phyloP scores from a whole-genome alignment of 2,888 invertebrate genomes.

The Trichogramma evanescens region DNA sequence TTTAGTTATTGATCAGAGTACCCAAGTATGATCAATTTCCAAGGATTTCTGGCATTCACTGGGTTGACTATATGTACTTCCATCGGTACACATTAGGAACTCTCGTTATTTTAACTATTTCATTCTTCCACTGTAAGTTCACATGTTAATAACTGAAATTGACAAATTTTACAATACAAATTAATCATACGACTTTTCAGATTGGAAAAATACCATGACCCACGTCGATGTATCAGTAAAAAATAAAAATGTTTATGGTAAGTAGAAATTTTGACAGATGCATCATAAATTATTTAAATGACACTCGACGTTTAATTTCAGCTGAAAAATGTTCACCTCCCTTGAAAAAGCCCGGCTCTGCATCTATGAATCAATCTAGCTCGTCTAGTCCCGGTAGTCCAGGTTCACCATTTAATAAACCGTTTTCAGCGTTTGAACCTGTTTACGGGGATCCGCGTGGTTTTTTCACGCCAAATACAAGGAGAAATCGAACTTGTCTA shows the following conservation, averaged over 20 bases:
- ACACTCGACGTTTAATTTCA: slow-evolving; percentile 15
- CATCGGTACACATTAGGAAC: slow-evolving; percentile 41
- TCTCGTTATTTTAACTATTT: slow-evolving; percentile 33
- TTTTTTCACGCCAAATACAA: slow-evolving; percentile 32
- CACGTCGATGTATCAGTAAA: slow-evolving; percentile 38
- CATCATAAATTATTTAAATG: slow-evolving; percentile 1
- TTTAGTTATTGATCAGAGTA: slow-evolving; percentile 38
- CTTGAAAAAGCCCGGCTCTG: slow-evolving; percentile 34
- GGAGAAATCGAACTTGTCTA: slow-evolving; percentile 28
- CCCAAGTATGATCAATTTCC: slow-evolving; percentile 37
- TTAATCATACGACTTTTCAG: slow-evolving; percentile 24
- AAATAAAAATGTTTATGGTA: slow-evolving; percentile 40
- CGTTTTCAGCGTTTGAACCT: slow-evolving; percentile 39
- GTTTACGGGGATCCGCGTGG: slow-evolving; percentile 39
- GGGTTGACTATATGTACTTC: slow-evolving; percentile 40
- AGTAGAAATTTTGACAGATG: slow-evolving; percentile 14
- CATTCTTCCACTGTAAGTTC: slow-evolving; percentile 39
- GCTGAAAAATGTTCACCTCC: slow-evolving; percentile 41
- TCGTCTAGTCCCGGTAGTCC: slow-evolving; percentile 34
- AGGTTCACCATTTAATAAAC: slow-evolving; percentile 32
- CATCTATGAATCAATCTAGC: slow-evolving; percentile 28
- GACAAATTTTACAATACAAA: neutral
- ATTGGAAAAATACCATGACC: slow-evolving; percentile 40
- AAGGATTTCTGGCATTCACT: slow-evolving; percentile 38
- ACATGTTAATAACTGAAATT: neutral